Base-by-base conservation (phyloP, 2,113 vertebrate genomes). In the Peromyscus polionotus region DNA sequence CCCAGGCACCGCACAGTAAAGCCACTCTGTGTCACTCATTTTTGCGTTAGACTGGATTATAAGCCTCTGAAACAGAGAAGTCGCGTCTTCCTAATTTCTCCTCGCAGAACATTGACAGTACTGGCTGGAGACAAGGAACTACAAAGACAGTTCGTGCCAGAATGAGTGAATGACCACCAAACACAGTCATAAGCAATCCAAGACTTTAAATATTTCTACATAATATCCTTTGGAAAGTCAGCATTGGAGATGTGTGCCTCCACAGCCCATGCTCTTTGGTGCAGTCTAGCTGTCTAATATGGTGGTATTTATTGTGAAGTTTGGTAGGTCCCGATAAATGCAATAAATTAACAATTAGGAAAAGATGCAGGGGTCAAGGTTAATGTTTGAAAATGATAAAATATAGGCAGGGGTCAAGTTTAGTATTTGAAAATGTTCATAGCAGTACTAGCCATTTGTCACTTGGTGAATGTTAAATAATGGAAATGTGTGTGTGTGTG, bases 231-330 rank as follows among this genome's bases (percentile, higher is more conserved):
- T n/a, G 33, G 88, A 90, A 67, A 5, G 1, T 88, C 26, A 8
- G 61, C 42, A 5, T 48, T 22, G 0, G 24, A 22, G 8, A 70
- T 42, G 0, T 14, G 9, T 67, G 10, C 10, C n/a, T 93, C 16
- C 48, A 92, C 20, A 79, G 22, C 6, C 63, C 7, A 19, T 5
- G 45, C 36, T 95, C 87, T 68, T 7, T 33, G 22, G 7, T 59
- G 1, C 10, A n/a, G 9, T 3, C 9, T 31, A 54, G 1, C 10
- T 33, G 9, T 3, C 9, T 31, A 54, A 33, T 3, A 1, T 80
- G 9, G 72, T 45, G 22, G 72, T 10, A 0, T 24, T 42, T 7
- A 31, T 54, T 61, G 54, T 45, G 61, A 90, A 88, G 9, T 65
- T 0, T 94, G 20, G 26, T 65, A 45, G 80, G 68, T 10, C 22